Conservation (phyloP, 2,888 invertebrate genomes). For the Heliconius aoede region DNA sequence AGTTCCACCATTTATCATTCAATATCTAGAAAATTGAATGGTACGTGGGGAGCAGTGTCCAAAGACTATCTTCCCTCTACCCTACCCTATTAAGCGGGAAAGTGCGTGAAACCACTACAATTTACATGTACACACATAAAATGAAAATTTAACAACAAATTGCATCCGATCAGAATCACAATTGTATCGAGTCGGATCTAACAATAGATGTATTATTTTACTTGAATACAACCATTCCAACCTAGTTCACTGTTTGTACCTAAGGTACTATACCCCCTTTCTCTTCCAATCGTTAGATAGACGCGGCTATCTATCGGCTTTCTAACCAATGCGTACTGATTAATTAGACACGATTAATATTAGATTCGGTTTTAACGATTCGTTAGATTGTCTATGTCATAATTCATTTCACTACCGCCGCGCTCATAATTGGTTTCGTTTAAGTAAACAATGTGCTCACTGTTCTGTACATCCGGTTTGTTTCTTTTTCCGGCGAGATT, state of each 20-base stretch:
- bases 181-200: slow-evolving; percentile 38
- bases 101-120: background rate
- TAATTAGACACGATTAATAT: slow-evolving; percentile 79
- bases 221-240: slow-evolving; percentile 55
- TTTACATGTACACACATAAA: background rate
- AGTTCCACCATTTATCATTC: background rate
- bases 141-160: background rate
- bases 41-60: background rate
- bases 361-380: slow-evolving; percentile 58
- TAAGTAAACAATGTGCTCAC: slow-evolving; percentile 50
- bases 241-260: slow-evolving; percentile 60
- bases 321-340: slow-evolving; percentile 80
- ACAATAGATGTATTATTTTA: slow-evolving; percentile 51
- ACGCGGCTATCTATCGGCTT: slow-evolving; percentile 70
- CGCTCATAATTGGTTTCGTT: slow-evolving; percentile 45
- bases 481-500: background rate
- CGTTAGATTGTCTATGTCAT: slow-evolving; percentile 44
- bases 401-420: slow-evolving; percentile 31
- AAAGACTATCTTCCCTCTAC: background rate
- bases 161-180: slow-evolving; percentile 25
- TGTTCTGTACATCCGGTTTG: slow-evolving; percentile 16
- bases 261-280: slow-evolving; percentile 70
- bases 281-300: slow-evolving; percentile 68
- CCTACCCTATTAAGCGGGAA: background rate
- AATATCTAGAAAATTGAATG: background rate